These are phyloP conservation scores for Bradypodion pumilum DNA, from an alignment of 2,797 vertebrate species.

Conservation along the genomic window DNA sequence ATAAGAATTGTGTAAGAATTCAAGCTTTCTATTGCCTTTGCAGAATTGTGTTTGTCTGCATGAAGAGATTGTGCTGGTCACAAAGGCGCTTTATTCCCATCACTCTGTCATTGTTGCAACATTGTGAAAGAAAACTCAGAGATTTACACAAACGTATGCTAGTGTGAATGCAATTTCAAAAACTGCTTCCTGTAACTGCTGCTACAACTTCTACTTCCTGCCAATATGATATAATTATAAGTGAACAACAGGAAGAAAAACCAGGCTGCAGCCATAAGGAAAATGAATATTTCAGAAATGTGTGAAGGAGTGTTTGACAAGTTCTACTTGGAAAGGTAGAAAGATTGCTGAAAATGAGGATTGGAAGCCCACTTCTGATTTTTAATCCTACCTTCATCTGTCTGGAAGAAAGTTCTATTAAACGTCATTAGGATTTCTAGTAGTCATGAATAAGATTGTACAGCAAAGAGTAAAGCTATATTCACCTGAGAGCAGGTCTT, in stretches of 20 bases:
- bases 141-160: neutral
- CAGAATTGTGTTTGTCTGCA: neutral
- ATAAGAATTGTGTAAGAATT: constrained; percentile 51
- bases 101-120: constrained; percentile 15
- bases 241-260: constrained; percentile 34
- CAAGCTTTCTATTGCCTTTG: constrained; percentile 45
- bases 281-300: constrained; percentile 30
- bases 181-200: constrained; percentile 26
- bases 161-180: constrained; percentile 31
- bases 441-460: neutral
- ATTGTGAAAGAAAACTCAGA: constrained; percentile 8
- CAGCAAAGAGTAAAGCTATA: neutral
- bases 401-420: neutral
- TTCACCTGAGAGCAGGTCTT: no score
- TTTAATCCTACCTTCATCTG: neutral
- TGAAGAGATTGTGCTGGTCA: constrained; percentile 14
- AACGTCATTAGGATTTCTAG: neutral
- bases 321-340: neutral
- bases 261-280: constrained; percentile 20
- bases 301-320: neutral
- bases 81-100: constrained; percentile 22
- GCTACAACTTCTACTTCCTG: constrained; percentile 27
- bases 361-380: neutral
- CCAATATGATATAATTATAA: constrained; percentile 30
- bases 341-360: neutral